Percentiles rank a stretch among this genome's conserved stretches.
Evolutionary conservation across 2,888 invertebrate genomes (phyloP).

Genomic region (Oscheius sp.): DNA sequence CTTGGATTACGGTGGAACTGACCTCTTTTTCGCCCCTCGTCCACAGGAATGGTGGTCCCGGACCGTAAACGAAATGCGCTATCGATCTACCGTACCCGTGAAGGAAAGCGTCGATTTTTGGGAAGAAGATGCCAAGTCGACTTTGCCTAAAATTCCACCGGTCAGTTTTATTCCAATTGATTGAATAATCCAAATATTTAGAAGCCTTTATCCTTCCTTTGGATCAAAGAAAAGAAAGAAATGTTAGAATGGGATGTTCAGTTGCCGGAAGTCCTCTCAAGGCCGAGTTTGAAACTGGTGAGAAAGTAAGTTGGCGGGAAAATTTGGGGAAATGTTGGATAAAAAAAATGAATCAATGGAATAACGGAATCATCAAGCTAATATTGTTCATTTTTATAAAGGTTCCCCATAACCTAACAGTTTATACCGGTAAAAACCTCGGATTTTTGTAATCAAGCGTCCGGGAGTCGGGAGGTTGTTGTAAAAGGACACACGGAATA

Average conservation of each 20-base stretch:
- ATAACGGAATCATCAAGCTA: too few species aligned
- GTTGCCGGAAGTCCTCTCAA: conserved; percentile 54
- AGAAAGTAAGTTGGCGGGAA: conserved; percentile 37
- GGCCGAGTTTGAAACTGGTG: conserved; percentile 55
- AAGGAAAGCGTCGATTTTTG: conserved; percentile 34
- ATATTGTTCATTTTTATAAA: too few species aligned
- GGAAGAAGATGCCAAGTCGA: conserved; percentile 43
- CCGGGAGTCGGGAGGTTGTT: too few species aligned
- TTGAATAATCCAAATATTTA: conserved; percentile 24
- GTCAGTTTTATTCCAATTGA: conserved; percentile 15
- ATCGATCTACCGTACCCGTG: conserved; percentile 20
- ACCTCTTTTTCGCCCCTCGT: conserved; percentile 45
- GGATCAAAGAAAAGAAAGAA: conserved; percentile 58
- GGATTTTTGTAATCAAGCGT: too few species aligned
- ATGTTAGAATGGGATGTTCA: conserved; percentile 59
- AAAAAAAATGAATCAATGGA: too few species aligned
- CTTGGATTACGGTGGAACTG: conserved; percentile 66
- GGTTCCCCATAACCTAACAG: too few species aligned
- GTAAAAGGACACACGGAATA: too few species aligned
- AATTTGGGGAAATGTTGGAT: background rate
- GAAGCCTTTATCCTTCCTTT: conserved; percentile 60
- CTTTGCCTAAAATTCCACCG: conserved; percentile 51
- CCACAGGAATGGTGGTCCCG: conserved; percentile 53
- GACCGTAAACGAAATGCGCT: conserved; percentile 45
- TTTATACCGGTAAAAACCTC: too few species aligned